phyloP scores from a whole-genome alignment of 2,888 invertebrate genomes.

The Lasioglossum villosulum region DNA sequence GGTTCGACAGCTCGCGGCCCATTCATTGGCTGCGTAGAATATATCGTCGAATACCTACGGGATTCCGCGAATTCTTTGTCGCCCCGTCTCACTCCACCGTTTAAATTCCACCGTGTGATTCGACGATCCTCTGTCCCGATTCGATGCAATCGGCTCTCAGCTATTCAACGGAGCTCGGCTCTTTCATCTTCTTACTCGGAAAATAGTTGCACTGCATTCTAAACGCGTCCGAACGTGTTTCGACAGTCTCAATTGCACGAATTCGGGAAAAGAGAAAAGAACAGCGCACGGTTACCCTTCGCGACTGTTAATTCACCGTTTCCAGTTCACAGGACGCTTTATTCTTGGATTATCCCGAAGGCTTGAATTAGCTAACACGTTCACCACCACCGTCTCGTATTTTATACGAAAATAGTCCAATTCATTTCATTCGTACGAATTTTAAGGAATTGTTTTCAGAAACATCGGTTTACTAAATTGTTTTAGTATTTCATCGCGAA shows the following conservation, averaged over 20 bases:
- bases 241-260: not conserved
- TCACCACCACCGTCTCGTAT: not conserved
- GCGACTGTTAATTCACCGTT: not conserved
- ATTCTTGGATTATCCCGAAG: not conserved
- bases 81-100: not conserved
- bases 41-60: slow-evolving; percentile 28
- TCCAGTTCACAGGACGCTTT: not conserved
- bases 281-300: not conserved
- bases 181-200: not conserved
- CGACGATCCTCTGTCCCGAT: not conserved
- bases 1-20: slow-evolving; percentile 9
- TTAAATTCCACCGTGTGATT: slow-evolving; percentile 9
- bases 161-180: not conserved
- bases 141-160: not conserved
- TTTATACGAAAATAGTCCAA: not conserved
- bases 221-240: not conserved
- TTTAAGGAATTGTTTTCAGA: too few species aligned
- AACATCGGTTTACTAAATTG: too few species aligned
- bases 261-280: not conserved
- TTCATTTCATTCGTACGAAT: too few species aligned
- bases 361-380: not conserved
- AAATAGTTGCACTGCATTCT: not conserved
- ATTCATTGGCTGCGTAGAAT: slow-evolving; percentile 27
- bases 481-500: too few species aligned
- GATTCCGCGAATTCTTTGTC: slow-evolving; percentile 42